Percentiles rank a stretch among this genome's conserved stretches.
phyloP scores from a whole-genome alignment of 2,113 vertebrate species.

The Triplophysa rosa region DNA sequence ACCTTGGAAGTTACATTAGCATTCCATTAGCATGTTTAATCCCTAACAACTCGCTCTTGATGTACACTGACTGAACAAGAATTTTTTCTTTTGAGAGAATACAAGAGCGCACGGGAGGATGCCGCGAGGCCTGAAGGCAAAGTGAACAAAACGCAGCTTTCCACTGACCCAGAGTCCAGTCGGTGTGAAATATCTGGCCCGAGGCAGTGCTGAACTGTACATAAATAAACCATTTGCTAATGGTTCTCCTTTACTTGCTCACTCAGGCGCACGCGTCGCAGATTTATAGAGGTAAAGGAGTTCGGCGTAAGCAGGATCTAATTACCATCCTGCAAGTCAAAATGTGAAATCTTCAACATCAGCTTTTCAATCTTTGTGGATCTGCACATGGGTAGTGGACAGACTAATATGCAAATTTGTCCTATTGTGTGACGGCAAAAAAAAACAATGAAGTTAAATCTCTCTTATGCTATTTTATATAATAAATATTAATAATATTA shows the following conservation, averaged over 20 bases:
- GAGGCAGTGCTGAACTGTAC: slow-evolving; percentile 8
- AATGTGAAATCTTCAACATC: background rate
- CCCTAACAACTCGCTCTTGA: background rate
- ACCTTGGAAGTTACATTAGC: background rate
- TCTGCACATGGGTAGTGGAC: no score
- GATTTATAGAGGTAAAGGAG: background rate
- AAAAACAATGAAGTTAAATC: no score
- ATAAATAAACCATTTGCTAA: slow-evolving; percentile 29
- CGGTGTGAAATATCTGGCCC: slow-evolving; percentile 6
- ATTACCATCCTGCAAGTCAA: background rate
- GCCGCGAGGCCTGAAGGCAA: background rate
- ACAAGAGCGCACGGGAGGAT: slow-evolving; percentile 8
- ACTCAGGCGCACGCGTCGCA: background rate
- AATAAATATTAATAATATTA: no score
- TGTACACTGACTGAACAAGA: background rate
- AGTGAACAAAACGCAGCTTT: background rate
- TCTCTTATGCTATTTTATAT: no score
- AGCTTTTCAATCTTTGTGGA: background rate
- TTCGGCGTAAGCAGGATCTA: background rate
- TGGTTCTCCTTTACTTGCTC: background rate
- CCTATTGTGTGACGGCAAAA: no score
- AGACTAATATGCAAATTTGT: no score
- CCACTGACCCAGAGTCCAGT: background rate
- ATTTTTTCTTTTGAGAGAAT: background rate
- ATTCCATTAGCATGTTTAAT: background rate